Base-by-base conservation (phyloP, 2,113 vertebrate genomes). In the Aegypius monachus region DNA sequence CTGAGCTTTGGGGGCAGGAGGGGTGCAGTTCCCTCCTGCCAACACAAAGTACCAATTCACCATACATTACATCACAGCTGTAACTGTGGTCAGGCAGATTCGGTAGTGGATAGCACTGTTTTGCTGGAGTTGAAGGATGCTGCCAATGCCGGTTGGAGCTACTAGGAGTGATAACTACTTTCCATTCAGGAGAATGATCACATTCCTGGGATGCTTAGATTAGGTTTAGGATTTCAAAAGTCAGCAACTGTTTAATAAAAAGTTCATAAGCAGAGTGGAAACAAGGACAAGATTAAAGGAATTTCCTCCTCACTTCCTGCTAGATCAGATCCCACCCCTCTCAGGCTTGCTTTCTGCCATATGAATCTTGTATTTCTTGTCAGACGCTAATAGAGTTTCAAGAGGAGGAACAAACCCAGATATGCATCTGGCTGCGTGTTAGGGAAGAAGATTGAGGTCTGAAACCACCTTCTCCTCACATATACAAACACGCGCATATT, bases 201-300 rank as follows among this genome's bases (percentile, higher is more conserved):
- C 91, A 52, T 96, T 87, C 84, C 70, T 94, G 31, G 38, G 65
- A 87, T 91, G 89, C 70, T 94, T 89, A 72, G 73, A 42, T 91
- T 53, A 79, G n/a, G 47, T 84, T 91, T 89, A 87, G 43, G 65
- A 67, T 96, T 96, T 84, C 73, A 58, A 45, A 93, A 94, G 78
- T 87, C 81, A 91, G 82, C 80, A 93, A 94, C 77, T 81, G 65
- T 81, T 94, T 85, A 81, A 93, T 91, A 81, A 87, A 84, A 96
- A 81, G 47, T 80, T 96, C 91, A 82, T 90, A 94, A 93, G 84
- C 61, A 72, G 84, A 82, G 81, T 94, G 95, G 91, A 93, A 95
- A 89, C 89, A 94, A 91, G 87, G 95, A 96, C 93, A 96, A 96
- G 96, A 94, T 96, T 96, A 94, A 95, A 95, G 77, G 84, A 79